phyloP scores from a whole-genome alignment of 2,797 vertebrate species.

The Pipistrellus nathusii region DNA sequence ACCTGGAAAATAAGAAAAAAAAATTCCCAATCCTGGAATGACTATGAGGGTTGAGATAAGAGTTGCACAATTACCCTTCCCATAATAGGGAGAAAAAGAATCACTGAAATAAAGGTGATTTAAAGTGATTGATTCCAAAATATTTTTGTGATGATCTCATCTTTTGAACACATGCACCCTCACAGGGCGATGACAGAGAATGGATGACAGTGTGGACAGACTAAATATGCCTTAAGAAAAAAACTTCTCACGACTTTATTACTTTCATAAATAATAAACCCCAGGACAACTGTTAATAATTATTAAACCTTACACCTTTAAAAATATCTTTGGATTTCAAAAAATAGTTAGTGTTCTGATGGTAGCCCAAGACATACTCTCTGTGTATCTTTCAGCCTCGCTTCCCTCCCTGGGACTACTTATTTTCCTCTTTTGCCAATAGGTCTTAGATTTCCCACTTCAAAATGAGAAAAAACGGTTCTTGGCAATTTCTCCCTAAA shows the following conservation, averaged over 20 bases:
- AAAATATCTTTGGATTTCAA: not conserved
- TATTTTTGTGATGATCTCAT: not conserved
- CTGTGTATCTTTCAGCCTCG: not conserved
- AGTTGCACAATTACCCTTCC: not conserved
- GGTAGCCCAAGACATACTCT: not conserved
- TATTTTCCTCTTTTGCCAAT: not conserved
- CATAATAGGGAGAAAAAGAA: not conserved
- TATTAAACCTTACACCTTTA: not conserved
- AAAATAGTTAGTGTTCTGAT: not conserved
- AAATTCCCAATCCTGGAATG: too few species aligned
- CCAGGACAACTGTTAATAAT: not conserved
- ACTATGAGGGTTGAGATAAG: not conserved
- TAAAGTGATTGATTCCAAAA: not conserved
- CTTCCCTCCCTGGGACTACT: not conserved
- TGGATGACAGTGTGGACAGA: too few species aligned
- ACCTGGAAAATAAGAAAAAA: not conserved
- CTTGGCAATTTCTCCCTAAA: not conserved
- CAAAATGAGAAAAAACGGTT: not conserved
- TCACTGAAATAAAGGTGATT: not conserved
- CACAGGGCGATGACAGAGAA: not conserved
- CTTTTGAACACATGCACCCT: not conserved
- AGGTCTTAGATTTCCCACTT: not conserved
- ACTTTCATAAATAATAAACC: not conserved
- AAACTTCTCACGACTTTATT: not conserved
- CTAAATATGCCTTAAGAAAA: not conserved